phyloP scores from a whole-genome alignment of 2,888 invertebrate genomes.

The Beris morrisii region DNA sequence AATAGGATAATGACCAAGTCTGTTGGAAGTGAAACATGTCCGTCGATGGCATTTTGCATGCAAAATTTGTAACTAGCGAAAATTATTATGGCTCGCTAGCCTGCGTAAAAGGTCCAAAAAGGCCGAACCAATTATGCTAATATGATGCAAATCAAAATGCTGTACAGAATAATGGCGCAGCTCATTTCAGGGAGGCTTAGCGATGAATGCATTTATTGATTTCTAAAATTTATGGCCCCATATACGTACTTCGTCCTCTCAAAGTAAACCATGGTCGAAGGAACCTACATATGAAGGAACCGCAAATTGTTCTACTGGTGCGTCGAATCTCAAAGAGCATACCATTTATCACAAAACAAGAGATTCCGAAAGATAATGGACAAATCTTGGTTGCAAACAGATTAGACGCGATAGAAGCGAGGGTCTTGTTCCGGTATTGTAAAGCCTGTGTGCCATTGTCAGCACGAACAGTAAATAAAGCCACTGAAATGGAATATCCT shows the following conservation, averaged over 20 bases:
- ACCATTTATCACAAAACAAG: too few species aligned
- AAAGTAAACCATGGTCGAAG: too few species aligned
- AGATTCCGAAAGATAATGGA: background rate
- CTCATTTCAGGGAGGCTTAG: too few species aligned
- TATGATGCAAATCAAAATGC: conserved; percentile 4
- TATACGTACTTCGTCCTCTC: too few species aligned
- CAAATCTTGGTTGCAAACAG: conserved; percentile 16
- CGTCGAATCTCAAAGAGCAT: too few species aligned
- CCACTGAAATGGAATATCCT: conserved; percentile 18
- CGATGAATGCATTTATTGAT: too few species aligned
- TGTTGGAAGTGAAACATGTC: conserved; percentile 9
- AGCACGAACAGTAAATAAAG: conserved; percentile 1
- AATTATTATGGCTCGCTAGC: conserved; percentile 6
- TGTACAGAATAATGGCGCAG: conserved; percentile 4
- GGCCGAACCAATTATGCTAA: conserved; percentile 24
- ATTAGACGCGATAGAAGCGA: conserved; percentile 8
- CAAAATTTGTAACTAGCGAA: conserved; percentile 17
- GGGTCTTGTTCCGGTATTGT: background rate
- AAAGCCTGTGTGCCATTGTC: background rate
- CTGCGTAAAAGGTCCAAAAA: conserved; percentile 10
- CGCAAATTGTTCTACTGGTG: too few species aligned
- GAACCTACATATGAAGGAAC: too few species aligned
- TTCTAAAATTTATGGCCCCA: too few species aligned
- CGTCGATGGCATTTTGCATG: conserved; percentile 3
- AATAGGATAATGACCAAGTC: conserved; percentile 15